These are phyloP conservation scores for Pantala flavescens DNA, from an alignment of 1,140 invertebrate species.

Conservation along the genomic window DNA sequence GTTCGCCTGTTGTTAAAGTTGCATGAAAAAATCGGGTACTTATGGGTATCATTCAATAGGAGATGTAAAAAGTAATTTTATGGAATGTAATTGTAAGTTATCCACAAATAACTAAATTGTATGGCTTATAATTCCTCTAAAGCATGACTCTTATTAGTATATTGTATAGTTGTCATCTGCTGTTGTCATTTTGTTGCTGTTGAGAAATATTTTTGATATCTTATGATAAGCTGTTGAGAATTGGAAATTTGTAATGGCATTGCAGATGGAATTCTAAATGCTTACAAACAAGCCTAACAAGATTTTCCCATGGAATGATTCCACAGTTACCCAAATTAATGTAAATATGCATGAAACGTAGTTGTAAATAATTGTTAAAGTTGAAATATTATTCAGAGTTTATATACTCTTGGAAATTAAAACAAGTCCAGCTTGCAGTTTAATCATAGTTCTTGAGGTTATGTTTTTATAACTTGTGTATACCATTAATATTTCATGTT, in stretches of 20 bases:
- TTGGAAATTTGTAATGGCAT: background rate
- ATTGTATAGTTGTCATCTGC: background rate
- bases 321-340: background rate
- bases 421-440: too few species aligned
- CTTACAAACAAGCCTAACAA: background rate
- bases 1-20: too few species aligned
- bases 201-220: conserved; percentile 8
- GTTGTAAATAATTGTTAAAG: background rate
- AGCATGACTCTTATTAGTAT: background rate
- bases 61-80: too few species aligned
- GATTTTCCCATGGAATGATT: background rate
- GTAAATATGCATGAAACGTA: background rate
- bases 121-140: background rate
- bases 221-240: background rate
- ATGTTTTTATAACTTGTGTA: too few species aligned
- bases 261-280: background rate
- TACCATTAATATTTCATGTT: too few species aligned
- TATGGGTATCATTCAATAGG: too few species aligned
- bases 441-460: too few species aligned
- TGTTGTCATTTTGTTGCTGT: conserved; percentile 2
- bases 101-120: background rate
- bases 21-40: too few species aligned
- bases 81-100: too few species aligned
- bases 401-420: background rate
- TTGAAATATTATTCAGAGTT: background rate